These are phyloP conservation scores for Syrmaticus mikado DNA, from an alignment of 2,113 vertebrate species.

Conservation along the genomic window DNA sequence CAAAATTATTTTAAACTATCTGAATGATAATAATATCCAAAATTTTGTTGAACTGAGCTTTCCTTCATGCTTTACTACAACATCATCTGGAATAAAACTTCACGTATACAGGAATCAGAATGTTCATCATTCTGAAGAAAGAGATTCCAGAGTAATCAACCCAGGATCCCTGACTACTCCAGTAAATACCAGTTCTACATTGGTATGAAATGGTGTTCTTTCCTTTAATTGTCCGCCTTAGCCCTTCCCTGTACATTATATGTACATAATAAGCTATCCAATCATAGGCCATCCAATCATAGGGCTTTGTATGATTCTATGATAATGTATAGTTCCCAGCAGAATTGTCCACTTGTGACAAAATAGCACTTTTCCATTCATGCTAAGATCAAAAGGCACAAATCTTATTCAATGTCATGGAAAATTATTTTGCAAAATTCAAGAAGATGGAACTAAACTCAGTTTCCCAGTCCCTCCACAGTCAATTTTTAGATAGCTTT, in stretches of 20 bases:
- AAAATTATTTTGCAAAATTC: neutral
- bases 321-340: no score
- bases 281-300: no score
- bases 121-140: neutral
- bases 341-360: rapidly evolving
- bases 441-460: neutral
- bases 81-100: neutral
- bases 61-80: neutral
- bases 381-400: neutral
- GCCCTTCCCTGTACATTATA: neutral
- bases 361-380: neutral
- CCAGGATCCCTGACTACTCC: neutral
- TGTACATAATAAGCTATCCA: neutral
- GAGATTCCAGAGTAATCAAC: rapidly evolving
- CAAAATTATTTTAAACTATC: no score
- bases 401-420: neutral
- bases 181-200: neutral
- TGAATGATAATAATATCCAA: no score
- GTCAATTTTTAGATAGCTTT: neutral
- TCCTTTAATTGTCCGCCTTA: neutral
- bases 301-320: no score
- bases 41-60: neutral
- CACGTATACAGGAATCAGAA: neutral
- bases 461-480: rapidly evolving
- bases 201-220: neutral